Base-by-base conservation (phyloP, 2,113 vertebrate species). In the Oncorhynchus clarkii region DNA sequence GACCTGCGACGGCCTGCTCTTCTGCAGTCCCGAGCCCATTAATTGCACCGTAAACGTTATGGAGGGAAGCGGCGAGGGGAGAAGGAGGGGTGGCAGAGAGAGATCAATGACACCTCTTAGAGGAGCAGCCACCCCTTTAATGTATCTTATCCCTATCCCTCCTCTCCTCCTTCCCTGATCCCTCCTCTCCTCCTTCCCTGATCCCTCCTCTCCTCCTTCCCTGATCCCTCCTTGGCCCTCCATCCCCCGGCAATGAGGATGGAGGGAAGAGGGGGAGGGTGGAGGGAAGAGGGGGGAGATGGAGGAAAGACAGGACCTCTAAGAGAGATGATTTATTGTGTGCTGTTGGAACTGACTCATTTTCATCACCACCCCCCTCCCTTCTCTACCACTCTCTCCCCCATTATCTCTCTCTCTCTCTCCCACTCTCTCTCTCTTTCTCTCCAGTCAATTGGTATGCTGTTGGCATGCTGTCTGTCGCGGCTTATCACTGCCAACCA, bases 401-500 rank as follows among this genome's bases (percentile, higher is more conserved):
- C 9, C 7, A 11, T 2, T 13, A 31, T 27, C 54, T 67, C 75
- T 73, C 66, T 14, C 59, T 68, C 69, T n/a, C n/a, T 39, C 8
- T 57, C 27, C 60, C 73, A 31, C 8, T 71, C 67, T 72, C 45
- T 70, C 7, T 71, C 24, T 48, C 24, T 77, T 75, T 5, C 31
- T 60, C 8, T 76, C 83, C 89, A 97, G 96, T 88, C 96, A 87
- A 96, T 97, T 1, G 96, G 95, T 87, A 97, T 96, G 95, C 90
- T 96, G 85, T 79, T 97, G 90, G 95, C 96, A 4, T 97, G 96
- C 88, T 96, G 95, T 89, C 94, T 97, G 88, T 96, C 95, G 75
- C 93, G 95, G 85, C 96, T 96, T 92, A 96, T 97, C 92, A 96
- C 95, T 83, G 95, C 96, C 92, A 97, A 96, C 93, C 96, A 97